Evolutionary conservation across 2,113 vertebrate species (phyloP).

Genomic region (Chitala chitala): DNA sequence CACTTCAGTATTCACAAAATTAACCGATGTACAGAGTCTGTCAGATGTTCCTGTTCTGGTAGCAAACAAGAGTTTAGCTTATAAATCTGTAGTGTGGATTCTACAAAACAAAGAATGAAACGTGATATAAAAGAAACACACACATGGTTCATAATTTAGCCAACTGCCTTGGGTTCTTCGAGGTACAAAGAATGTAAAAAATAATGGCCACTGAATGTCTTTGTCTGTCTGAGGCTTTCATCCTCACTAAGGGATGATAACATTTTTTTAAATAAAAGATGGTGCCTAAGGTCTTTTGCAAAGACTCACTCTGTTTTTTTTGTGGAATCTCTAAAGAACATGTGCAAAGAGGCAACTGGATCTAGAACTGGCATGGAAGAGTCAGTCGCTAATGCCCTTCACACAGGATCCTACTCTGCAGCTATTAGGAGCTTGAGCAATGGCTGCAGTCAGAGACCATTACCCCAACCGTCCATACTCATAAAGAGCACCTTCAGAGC

Average conservation of each 20-base stretch:
- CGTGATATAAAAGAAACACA: neutral
- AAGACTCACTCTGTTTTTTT: neutral
- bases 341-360: neutral
- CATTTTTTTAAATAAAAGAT: neutral
- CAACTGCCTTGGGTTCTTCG: neutral
- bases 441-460: conserved; percentile 67
- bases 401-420: conserved; percentile 30
- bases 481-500: conserved; percentile 61
- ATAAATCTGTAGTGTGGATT: neutral
- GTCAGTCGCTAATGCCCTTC: conserved; percentile 11
- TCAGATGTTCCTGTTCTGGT: too few relatives aligned
- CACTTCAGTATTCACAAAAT: too few relatives aligned
- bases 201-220: neutral
- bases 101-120: neutral
- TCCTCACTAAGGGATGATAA: neutral
- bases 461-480: conserved; percentile 67
- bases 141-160: neutral
- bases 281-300: neutral
- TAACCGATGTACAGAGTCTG: too few relatives aligned
- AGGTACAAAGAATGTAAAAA: neutral
- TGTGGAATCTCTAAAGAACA: neutral
- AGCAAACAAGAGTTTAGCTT: neutral
- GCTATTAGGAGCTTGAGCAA: conserved; percentile 69
- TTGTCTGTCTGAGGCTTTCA: neutral
- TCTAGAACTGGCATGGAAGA: neutral